Evolutionary conservation across 2,113 vertebrate species (phyloP).

Genomic region (Oophaga pumilio): DNA sequence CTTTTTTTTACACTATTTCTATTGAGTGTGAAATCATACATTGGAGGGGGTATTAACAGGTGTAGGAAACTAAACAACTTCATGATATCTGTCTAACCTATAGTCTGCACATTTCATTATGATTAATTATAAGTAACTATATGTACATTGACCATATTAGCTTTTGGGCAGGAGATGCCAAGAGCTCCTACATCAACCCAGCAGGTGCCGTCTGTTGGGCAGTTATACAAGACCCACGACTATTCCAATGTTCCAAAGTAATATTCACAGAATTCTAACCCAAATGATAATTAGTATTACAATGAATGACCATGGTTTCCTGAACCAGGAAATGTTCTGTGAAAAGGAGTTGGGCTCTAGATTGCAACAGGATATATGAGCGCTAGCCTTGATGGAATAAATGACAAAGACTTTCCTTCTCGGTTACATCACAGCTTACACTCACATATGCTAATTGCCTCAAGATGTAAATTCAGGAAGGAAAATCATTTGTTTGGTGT

Average conservation of each 20-base stretch:
- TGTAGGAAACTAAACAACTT: constrained; percentile 32
- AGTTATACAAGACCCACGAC: constrained; percentile 5
- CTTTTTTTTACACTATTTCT: constrained; percentile 26
- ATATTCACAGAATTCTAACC: constrained; percentile 10
- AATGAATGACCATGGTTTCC: constrained; percentile 49
- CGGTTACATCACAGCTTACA: constrained; percentile 45
- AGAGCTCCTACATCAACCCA: constrained; percentile 26
- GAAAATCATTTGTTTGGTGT: constrained; percentile 43
- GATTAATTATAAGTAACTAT: background rate
- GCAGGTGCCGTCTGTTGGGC: constrained; percentile 38
- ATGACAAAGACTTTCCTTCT: constrained; percentile 39
- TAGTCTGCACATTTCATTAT: background rate
- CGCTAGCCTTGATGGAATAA: constrained; percentile 34
- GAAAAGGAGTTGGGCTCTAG: constrained; percentile 32
- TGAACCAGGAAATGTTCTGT: constrained; percentile 56
- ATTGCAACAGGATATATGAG: constrained; percentile 46
- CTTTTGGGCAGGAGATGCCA: background rate
- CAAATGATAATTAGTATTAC: constrained; percentile 35
- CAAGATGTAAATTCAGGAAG: constrained; percentile 54
- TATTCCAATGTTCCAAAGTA: background rate
- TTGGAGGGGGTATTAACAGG: constrained; percentile 29
- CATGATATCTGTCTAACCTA: background rate
- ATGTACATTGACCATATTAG: constrained; percentile 2
- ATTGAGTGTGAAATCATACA: constrained; percentile 11
- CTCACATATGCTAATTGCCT: constrained; percentile 54